Evolutionary conservation across 2,113 vertebrate genomes (phyloP).

Genomic region (Nanorana parkeri): DNA sequence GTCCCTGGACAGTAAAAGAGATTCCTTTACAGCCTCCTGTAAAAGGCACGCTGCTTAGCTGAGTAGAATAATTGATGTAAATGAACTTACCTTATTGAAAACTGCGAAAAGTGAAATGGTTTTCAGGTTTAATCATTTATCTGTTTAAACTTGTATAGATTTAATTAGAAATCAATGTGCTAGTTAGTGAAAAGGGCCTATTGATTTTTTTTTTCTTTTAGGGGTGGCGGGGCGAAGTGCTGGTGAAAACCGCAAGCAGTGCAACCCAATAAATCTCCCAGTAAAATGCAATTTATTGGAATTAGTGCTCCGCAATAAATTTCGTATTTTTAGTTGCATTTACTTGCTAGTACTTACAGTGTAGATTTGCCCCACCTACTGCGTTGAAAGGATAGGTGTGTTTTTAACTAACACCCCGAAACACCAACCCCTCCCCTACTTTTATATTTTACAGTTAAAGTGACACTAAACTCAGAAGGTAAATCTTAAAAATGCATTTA

Average conservation of each 20-base stretch:
- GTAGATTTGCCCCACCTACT: too few species aligned
- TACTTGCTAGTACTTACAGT: too few species aligned
- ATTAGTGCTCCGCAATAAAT: not conserved
- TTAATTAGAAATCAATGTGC: constrained; percentile 51
- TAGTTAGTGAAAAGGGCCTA: constrained; percentile 49
- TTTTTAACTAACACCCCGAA: too few species aligned
- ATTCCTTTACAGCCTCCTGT: constrained; percentile 11
- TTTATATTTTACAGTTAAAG: too few species aligned
- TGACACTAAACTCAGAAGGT: too few species aligned
- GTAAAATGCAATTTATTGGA: constrained; percentile 12
- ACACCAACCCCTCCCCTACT: too few species aligned
- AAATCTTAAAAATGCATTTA: too few species aligned
- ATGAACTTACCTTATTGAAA: constrained; percentile 54
- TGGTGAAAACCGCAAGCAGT: constrained; percentile 4
- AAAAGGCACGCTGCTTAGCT: constrained; percentile 22
- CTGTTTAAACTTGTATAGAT: constrained; percentile 53
- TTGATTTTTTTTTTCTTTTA: constrained; percentile 40
- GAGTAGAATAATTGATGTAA: constrained; percentile 46
- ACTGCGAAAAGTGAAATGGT: constrained; percentile 47
- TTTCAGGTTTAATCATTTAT: constrained; percentile 54
- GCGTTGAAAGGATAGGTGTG: too few species aligned
- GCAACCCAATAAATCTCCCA: constrained; percentile 42
- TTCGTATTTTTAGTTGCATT: not conserved
- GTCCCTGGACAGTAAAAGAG: not conserved
- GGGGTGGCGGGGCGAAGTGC: constrained; percentile 4